These are phyloP conservation scores for Pagrus major DNA, from an alignment of 2,113 vertebrate genomes.

Conservation along the genomic window DNA sequence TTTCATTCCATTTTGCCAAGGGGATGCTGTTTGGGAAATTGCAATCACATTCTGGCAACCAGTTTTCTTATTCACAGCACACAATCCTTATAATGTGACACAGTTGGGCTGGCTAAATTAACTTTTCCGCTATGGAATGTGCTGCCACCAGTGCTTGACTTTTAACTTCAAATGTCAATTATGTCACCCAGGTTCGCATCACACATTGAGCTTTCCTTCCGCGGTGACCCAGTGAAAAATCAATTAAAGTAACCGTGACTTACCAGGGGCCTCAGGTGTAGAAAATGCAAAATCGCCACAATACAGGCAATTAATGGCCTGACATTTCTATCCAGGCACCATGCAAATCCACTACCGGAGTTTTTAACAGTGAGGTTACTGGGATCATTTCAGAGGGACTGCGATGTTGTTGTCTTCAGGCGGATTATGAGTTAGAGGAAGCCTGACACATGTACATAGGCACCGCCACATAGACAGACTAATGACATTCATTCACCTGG, in stretches of 20 bases:
- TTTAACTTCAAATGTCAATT: slow-evolving; percentile 70
- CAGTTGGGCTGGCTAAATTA: slow-evolving; percentile 17
- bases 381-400: slow-evolving; percentile 7
- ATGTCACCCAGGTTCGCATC: slow-evolving; percentile 49
- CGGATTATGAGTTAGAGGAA: slow-evolving; percentile 1
- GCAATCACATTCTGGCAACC: not conserved
- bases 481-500: slow-evolving; percentile 32
- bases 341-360: slow-evolving; percentile 35
- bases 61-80: slow-evolving; percentile 23
- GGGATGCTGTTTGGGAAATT: slow-evolving; percentile 1
- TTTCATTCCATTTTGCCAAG: slow-evolving; percentile 19
- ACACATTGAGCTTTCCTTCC: slow-evolving; percentile 33
- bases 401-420: slow-evolving; percentile 15
- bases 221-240: slow-evolving; percentile 55
- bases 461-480: slow-evolving; percentile 1
- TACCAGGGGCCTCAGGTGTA: slow-evolving; percentile 35
- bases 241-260: slow-evolving; percentile 56
- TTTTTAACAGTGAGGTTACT: not conserved
- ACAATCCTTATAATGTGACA: slow-evolving; percentile 31
- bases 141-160: slow-evolving; percentile 59
- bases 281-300: slow-evolving; percentile 23
- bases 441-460: not conserved
- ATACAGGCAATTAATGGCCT: slow-evolving; percentile 60
- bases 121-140: slow-evolving; percentile 16
- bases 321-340: slow-evolving; percentile 60